These are phyloP conservation scores for Oxyteleia sp. DNA, from an alignment of 2,888 invertebrate species.

Conservation along the genomic window DNA sequence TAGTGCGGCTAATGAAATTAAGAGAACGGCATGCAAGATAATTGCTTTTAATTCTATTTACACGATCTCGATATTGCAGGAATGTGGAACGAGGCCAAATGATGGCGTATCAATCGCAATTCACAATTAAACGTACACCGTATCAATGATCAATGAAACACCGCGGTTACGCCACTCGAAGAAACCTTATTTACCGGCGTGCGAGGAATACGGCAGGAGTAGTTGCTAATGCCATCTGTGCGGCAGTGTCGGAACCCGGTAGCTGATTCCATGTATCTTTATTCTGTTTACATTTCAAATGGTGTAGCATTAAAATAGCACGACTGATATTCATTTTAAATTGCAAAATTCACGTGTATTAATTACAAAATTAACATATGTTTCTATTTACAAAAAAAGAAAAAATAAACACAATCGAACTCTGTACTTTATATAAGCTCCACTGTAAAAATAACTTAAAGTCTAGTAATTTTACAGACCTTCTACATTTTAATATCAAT, in stretches of 20 bases:
- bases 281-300: no score
- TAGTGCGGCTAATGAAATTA: conserved; percentile 55
- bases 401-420: no score
- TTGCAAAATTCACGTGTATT: no score
- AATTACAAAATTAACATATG: no score
- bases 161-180: conserved; percentile 2
- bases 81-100: conserved; percentile 76
- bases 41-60: conserved; percentile 60
- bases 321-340: no score
- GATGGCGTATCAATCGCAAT: conserved; percentile 58
- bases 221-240: conserved; percentile 75
- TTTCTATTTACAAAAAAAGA: no score
- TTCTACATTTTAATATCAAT: no score
- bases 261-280: no score
- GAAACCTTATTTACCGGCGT: conserved; percentile 69
- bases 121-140: conserved; percentile 45
- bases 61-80: conserved; percentile 59
- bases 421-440: no score
- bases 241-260: conserved; percentile 4
- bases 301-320: no score
- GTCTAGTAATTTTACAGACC: no score
- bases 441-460: no score
- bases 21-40: conserved; percentile 49
- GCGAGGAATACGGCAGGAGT: neutral
- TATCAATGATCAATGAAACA: conserved; percentile 47